phyloP scores from a whole-genome alignment of 2,113 vertebrate species.

The Coturnix japonica region DNA sequence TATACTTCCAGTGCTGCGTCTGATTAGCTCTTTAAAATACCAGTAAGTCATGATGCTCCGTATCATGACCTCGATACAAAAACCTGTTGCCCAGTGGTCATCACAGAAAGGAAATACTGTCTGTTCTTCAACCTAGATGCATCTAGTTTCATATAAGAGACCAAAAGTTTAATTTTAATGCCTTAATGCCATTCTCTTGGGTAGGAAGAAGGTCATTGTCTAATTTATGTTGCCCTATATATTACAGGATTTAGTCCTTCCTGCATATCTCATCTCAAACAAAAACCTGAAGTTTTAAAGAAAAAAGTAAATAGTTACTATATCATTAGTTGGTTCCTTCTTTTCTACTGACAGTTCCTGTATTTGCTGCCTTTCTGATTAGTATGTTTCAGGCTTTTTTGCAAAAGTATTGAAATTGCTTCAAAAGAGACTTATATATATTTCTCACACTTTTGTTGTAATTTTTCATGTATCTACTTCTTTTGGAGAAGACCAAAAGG shows the following conservation, averaged over 20 bases:
- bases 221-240: background rate
- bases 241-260: background rate
- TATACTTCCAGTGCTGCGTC: background rate
- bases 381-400: background rate
- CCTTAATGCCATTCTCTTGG: background rate
- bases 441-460: background rate
- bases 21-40: conserved; percentile 36
- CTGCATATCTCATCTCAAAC: background rate
- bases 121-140: background rate
- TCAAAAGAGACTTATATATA: background rate
- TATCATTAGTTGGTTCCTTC: background rate
- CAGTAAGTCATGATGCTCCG: background rate
- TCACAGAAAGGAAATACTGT: background rate
- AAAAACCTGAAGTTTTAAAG: background rate
- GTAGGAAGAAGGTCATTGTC: background rate
- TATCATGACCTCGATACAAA: conserved; percentile 19
- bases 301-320: background rate
- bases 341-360: background rate
- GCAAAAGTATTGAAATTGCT: background rate
- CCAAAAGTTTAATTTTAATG: background rate
- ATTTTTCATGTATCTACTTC: background rate
- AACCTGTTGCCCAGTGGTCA: background rate
- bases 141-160: background rate
- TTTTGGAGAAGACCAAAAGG: background rate
- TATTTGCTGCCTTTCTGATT: background rate